Evolutionary conservation across 2,888 invertebrate species (phyloP).

Genomic region (Eudiplozoon nipponicum): DNA sequence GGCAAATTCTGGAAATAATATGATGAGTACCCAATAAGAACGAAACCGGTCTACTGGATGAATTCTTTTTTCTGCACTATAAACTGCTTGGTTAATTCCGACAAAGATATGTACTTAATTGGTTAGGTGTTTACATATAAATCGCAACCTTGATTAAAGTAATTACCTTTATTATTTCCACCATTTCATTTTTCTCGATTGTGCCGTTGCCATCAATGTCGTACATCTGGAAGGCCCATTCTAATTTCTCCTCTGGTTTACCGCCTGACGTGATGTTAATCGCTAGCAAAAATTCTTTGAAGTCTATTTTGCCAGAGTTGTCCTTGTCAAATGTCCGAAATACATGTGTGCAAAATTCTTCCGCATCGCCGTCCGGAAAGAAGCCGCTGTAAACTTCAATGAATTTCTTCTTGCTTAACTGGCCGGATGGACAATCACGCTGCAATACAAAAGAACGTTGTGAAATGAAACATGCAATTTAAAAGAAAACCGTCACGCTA

Average conservation of each 20-base stretch:
- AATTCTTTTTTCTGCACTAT: too few species aligned
- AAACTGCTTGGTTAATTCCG: too few species aligned
- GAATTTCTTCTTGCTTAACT: conserved; percentile 73
- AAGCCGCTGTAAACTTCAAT: conserved; percentile 98
- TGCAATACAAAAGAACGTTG: conserved; percentile 30
- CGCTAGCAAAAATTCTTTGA: conserved; percentile 27
- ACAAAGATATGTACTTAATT: too few species aligned
- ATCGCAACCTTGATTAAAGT: too few species aligned
- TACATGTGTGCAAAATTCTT: conserved; percentile 85
- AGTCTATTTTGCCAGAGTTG: conserved; percentile 27
- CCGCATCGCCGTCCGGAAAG: conserved; percentile 81
- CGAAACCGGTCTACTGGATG: too few species aligned
- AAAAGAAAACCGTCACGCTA: too few species aligned
- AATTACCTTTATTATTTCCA: conserved; percentile 25
- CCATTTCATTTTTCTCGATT: conserved; percentile 27
- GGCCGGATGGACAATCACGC: conserved; percentile 89
- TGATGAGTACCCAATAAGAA: too few species aligned
- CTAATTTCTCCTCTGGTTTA: conserved; percentile 25
- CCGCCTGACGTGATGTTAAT: conserved; percentile 28
- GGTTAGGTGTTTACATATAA: too few species aligned
- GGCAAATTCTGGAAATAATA: too few species aligned
- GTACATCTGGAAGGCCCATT: conserved; percentile 28
- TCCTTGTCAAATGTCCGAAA: conserved; percentile 61
- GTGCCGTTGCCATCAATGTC: conserved; percentile 27
- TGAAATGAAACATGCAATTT: too few species aligned